Conservation (phyloP, 64 coral and sea anemone genomes). For the Exaiptasia diaphana region DNA sequence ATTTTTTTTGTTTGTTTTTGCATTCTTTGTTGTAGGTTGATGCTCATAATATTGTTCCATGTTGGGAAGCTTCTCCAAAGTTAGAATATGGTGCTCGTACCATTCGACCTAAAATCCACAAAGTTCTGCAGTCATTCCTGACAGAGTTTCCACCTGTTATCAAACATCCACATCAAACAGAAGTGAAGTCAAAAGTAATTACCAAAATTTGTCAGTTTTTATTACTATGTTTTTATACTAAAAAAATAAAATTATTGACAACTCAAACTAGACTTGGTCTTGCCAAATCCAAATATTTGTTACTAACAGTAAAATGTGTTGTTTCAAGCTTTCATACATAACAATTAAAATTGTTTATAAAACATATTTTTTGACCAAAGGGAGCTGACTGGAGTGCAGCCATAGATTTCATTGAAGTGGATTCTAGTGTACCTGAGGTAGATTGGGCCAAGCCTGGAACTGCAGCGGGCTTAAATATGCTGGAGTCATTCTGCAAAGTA, state of each 20-base stretch:
- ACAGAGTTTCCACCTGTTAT: slow-evolving; percentile 70
- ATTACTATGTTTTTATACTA: too few relatives aligned
- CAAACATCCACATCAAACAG: slow-evolving; percentile 34
- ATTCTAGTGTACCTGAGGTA: slow-evolving; percentile 44
- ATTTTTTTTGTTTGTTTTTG: neutral
- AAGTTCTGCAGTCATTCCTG: slow-evolving; percentile 45
- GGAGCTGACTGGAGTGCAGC: slow-evolving; percentile 51
- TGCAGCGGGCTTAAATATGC: slow-evolving; percentile 38
- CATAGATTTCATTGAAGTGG: slow-evolving; percentile 65
- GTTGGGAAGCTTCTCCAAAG: slow-evolving; percentile 78
- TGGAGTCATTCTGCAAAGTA: slow-evolving; percentile 34
- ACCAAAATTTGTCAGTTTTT: too few relatives aligned
- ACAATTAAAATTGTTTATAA: too few relatives aligned
- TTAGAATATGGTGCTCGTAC: slow-evolving; percentile 76
- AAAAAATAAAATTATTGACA: too few relatives aligned
- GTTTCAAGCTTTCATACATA: too few relatives aligned
- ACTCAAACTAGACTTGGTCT: too few relatives aligned
- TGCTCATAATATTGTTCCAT: slow-evolving; percentile 78
- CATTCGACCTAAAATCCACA: slow-evolving; percentile 68
- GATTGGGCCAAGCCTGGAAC: slow-evolving; percentile 65
- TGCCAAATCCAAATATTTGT: too few relatives aligned
- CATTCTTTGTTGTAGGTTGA: slow-evolving; percentile 41
- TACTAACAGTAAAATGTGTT: too few relatives aligned
- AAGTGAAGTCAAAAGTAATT: slow-evolving; percentile 2
- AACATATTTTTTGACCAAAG: too few relatives aligned